Percentiles rank a stretch among this genome's conserved stretches.
These are phyloP conservation scores for Podarcis siculus DNA, from an alignment of 2,797 vertebrate genomes.

Conservation along the genomic window DNA sequence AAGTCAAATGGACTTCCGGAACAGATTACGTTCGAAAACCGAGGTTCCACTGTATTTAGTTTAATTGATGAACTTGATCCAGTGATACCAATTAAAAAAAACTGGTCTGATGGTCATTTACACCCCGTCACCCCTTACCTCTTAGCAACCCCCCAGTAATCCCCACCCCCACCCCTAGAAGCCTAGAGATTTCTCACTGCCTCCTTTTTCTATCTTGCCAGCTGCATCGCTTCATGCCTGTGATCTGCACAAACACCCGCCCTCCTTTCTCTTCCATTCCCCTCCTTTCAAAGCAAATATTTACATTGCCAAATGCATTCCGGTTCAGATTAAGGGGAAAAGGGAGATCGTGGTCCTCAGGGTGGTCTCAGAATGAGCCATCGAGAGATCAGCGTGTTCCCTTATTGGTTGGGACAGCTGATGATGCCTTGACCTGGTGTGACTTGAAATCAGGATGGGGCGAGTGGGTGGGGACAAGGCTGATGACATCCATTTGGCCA, in stretches of 20 bases:
- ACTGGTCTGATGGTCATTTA: no score
- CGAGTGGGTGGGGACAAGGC: background rate
- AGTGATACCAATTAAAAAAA: no score
- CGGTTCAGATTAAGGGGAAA: background rate
- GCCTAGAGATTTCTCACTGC: background rate
- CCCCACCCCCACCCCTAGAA: background rate
- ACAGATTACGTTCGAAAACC: no score
- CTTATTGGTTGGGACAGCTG: background rate
- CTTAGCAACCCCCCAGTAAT: no score
- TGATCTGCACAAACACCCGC: background rate
- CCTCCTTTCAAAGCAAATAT: conserved; percentile 16
- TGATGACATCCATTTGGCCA: background rate
- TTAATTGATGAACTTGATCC: no score
- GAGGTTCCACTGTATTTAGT: no score
- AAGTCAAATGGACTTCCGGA: no score
- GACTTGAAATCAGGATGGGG: background rate
- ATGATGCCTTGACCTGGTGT: background rate
- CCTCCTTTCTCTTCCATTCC: background rate
- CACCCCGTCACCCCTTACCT: no score
- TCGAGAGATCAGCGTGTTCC: background rate
- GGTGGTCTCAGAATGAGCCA: background rate
- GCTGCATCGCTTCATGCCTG: background rate
- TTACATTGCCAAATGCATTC: conserved; percentile 2
- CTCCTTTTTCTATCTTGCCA: no score
- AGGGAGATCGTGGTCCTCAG: background rate